Percentiles rank a stretch among this genome's conserved stretches.
Evolutionary conservation across 2,797 vertebrate genomes (phyloP).

Genomic region (Gadopsis marmoratus): DNA sequence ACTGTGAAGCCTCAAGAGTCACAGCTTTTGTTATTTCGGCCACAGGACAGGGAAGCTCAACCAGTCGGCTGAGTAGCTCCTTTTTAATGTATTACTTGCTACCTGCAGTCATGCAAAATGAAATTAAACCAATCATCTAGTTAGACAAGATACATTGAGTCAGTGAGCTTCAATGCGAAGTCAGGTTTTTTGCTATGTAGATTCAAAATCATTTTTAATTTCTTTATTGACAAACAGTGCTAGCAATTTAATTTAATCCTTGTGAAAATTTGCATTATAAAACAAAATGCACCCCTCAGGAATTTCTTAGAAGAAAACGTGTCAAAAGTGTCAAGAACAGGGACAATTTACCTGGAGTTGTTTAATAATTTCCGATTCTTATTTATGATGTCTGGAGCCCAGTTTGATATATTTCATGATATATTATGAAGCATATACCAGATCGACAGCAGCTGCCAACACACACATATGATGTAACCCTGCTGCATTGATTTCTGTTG

Average conservation of each 20-base stretch:
- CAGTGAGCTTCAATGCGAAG: not conserved
- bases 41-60: constrained; percentile 14
- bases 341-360: not conserved
- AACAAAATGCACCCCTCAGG: not conserved
- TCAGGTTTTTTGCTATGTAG: not conserved
- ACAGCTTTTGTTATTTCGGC: constrained; percentile 19
- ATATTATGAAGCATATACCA: not conserved
- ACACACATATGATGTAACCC: not conserved
- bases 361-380: not conserved
- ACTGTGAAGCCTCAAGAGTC: constrained; percentile 46
- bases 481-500: not conserved
- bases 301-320: not conserved
- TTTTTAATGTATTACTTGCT: not conserved
- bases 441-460: not conserved
- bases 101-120: not conserved
- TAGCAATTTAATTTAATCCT: too few relatives aligned
- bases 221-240: not conserved
- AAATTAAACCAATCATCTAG: not conserved
- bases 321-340: not conserved
- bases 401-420: not conserved
- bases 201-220: not conserved
- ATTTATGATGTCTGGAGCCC: not conserved
- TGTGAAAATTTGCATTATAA: not conserved
- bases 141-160: not conserved
- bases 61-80: constrained; percentile 12